Percentiles rank a stretch among this genome's conserved stretches.
Conservation (phyloP, 2,888 invertebrate species). For the Agonopterix alstromeriana region DNA sequence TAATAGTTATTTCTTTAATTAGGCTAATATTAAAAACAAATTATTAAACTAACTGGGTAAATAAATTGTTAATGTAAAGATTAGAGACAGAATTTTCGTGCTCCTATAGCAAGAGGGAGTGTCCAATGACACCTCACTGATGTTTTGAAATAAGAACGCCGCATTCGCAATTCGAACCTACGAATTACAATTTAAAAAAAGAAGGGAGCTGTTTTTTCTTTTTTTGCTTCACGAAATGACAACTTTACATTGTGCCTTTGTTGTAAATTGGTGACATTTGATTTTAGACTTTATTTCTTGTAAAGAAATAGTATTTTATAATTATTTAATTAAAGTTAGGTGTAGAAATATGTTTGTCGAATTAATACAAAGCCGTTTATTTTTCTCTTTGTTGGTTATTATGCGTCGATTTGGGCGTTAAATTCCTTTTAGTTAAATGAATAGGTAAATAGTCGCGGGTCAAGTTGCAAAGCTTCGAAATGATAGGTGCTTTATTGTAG, state of each 20-base stretch:
- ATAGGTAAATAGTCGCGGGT: conserved; percentile 72
- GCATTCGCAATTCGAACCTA: conserved; percentile 74
- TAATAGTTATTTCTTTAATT: too few species aligned
- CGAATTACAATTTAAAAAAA: conserved; percentile 73
- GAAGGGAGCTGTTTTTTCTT: conserved; percentile 59
- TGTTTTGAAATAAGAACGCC: conserved; percentile 76
- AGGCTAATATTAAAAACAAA: too few species aligned
- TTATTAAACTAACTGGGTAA: too few species aligned
- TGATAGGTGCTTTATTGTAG: conserved; percentile 27
- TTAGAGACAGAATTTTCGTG: conserved; percentile 29
- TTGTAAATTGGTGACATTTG: conserved; percentile 1
- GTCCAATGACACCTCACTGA: conserved; percentile 72
- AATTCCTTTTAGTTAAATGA: conserved; percentile 73
- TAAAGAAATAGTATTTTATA: conserved; percentile 1
- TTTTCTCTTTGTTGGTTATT: conserved; percentile 69
- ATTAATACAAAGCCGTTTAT: conserved; percentile 73
- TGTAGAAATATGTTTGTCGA: conserved; percentile 27
- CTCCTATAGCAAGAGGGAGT: conserved; percentile 49
- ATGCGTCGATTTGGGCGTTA: conserved; percentile 74
- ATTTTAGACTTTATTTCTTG: conserved; percentile 22
- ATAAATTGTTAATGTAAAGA: too few species aligned
- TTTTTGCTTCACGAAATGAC: conserved; percentile 33
- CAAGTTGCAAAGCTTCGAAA: conserved; percentile 58
- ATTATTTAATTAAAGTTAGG: background rate
- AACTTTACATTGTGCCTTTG: conserved; percentile 12